Conservation (phyloP, 2,888 invertebrate genomes). For the Rhogogaster chlorosoma region DNA sequence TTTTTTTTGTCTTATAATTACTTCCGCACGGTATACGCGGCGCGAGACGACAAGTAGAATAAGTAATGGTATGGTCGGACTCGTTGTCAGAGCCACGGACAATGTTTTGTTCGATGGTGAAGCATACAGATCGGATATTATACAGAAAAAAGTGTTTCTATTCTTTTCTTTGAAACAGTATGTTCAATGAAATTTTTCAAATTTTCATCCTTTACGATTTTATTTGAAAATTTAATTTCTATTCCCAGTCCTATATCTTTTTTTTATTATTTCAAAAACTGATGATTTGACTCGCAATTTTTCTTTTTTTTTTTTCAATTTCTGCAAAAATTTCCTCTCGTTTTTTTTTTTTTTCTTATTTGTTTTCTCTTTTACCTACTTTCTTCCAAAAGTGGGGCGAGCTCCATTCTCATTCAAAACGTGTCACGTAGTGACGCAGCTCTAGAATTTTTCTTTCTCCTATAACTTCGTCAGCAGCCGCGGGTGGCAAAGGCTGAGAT, state of each 20-base stretch:
- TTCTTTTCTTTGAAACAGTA: neutral
- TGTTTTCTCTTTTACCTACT: neutral
- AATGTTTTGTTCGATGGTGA: neutral
- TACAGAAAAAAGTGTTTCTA: neutral
- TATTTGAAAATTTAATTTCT: too few relatives aligned
- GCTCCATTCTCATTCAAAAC: neutral
- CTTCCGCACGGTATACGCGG: neutral
- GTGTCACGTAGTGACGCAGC: neutral
- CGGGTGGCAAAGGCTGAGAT: neutral
- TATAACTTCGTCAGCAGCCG: neutral
- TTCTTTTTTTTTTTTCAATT: neutral
- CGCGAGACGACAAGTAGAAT: slow-evolving; percentile 14
- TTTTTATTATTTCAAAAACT: neutral
- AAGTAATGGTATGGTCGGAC: slow-evolving; percentile 8
- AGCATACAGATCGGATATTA: neutral
- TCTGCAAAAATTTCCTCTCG: neutral
- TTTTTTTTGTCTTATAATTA: neutral
- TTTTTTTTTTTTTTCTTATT: neutral
- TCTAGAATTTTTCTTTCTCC: neutral
- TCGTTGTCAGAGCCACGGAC: too few relatives aligned
- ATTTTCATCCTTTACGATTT: neutral
- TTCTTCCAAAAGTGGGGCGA: neutral
- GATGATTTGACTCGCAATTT: neutral
- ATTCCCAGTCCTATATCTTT: neutral
- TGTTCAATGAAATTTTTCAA: neutral